A percentile compares a stretch with the other conserved stretches of the same genome.
phyloP scores from a whole-genome alignment of 2,888 invertebrate species.

The Melinaea menophilus region DNA sequence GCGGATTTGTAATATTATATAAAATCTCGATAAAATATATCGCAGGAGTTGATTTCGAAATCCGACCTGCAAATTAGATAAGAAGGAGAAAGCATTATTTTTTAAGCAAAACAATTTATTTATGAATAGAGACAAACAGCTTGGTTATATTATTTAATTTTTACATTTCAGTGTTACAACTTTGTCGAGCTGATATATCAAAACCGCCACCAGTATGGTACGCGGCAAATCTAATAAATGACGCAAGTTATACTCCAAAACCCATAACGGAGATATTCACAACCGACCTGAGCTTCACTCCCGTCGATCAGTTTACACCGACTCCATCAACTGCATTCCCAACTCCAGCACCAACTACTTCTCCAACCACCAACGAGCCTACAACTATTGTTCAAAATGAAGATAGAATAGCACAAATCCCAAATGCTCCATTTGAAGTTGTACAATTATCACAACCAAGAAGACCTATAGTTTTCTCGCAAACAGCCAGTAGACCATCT shows the following conservation, averaged over 20 bases:
- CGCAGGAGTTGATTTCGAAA: too few relatives aligned
- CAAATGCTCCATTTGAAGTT: conserved; percentile 10
- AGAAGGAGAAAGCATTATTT: too few relatives aligned
- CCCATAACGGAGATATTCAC: conserved; percentile 65
- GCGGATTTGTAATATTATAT: too few relatives aligned
- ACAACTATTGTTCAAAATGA: not conserved
- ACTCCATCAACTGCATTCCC: conserved; percentile 16
- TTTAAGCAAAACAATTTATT: too few relatives aligned
- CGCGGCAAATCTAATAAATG: conserved; percentile 64
- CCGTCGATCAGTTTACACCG: conserved; percentile 46
- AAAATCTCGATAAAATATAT: too few relatives aligned
- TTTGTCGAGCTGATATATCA: conserved; percentile 62
- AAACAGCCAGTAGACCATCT: conserved; percentile 15
- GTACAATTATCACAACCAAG: conserved; percentile 28
- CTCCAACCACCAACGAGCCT: conserved; percentile 13
- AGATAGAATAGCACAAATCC: conserved; percentile 7
- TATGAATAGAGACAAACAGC: not conserved
- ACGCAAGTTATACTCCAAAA: conserved; percentile 58
- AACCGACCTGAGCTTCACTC: conserved; percentile 50
- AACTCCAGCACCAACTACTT: conserved; percentile 20
- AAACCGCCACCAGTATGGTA: conserved; percentile 60
- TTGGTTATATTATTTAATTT: conserved; percentile 6
- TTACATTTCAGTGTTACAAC: conserved; percentile 65
- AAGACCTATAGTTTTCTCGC: conserved; percentile 22
- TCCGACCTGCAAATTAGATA: too few relatives aligned